These are phyloP conservation scores for Agrotis ipsilon DNA, from an alignment of 2,888 invertebrate species.

Conservation along the genomic window DNA sequence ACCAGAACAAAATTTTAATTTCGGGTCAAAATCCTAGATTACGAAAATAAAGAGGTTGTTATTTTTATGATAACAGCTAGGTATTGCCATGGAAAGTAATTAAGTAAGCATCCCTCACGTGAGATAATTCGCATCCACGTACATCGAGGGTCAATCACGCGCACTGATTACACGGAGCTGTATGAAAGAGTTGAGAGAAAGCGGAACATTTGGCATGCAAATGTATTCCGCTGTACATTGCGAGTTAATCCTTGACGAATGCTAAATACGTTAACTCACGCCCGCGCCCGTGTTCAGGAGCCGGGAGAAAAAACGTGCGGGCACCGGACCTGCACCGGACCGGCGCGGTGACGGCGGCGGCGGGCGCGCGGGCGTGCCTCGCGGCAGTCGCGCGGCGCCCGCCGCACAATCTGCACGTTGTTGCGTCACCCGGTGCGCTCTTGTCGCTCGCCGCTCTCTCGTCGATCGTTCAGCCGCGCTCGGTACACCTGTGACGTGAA, in stretches of 20 bases:
- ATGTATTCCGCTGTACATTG: constrained; percentile 62
- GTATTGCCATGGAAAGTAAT: constrained; percentile 9
- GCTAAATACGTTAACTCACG: constrained; percentile 64
- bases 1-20: no score
- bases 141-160: constrained; percentile 38
- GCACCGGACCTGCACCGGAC: constrained; percentile 31
- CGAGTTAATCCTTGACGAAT: constrained; percentile 63
- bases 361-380: constrained; percentile 49
- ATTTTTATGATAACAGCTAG: neutral
- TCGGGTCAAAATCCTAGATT: no score
- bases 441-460: constrained; percentile 26
- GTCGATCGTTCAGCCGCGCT: constrained; percentile 37
- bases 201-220: constrained; percentile 48
- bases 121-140: constrained; percentile 7
- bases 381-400: constrained; percentile 81
- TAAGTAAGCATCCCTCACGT: constrained; percentile 4
- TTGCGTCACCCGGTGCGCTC: neutral
- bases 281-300: constrained; percentile 54
- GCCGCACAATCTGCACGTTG: constrained; percentile 69
- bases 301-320: constrained; percentile 59
- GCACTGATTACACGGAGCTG: constrained; percentile 43
- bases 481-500: constrained; percentile 65
- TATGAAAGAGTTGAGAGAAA: constrained; percentile 40
- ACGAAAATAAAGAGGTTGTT: no score
- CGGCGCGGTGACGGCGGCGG: constrained; percentile 38